A percentile compares a stretch with the other conserved stretches of the same genome.
These are phyloP conservation scores for Benitochromis conjunctus DNA, from an alignment of 2,113 vertebrate genomes.

Conservation along the genomic window DNA sequence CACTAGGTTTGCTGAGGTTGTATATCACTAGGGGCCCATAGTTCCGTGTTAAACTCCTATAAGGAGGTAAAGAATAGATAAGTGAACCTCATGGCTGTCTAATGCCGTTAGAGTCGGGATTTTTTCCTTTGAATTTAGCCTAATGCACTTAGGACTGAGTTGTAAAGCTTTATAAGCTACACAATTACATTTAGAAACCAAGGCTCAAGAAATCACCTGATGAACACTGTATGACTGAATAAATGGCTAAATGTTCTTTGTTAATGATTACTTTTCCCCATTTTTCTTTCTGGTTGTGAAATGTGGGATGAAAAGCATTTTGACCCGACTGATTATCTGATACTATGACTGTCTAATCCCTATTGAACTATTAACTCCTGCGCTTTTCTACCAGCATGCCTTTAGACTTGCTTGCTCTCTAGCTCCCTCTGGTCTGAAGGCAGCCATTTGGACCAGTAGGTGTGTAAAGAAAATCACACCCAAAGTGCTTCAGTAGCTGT, in stretches of 20 bases:
- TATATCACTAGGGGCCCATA: constrained; percentile 62
- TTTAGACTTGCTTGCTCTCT: neutral
- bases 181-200: constrained; percentile 11
- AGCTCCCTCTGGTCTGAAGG: constrained; percentile 9
- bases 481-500: neutral
- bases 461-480: neutral
- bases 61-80: constrained; percentile 52
- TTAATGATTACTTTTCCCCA: neutral
- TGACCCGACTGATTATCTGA: neutral
- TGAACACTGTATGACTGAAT: neutral
- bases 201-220: neutral
- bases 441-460: neutral
- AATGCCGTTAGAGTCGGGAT: constrained; percentile 9
- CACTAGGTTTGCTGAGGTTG: constrained; percentile 35
- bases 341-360: neutral
- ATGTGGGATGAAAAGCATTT: neutral
- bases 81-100: constrained; percentile 36
- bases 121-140: constrained; percentile 25
- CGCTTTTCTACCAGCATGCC: neutral
- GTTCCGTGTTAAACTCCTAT: constrained; percentile 50
- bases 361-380: neutral
- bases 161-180: constrained; percentile 17
- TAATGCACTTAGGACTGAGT: constrained; percentile 13
- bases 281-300: neutral
- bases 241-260: neutral